Evolutionary conservation across 1,140 invertebrate genomes (phyloP).

Genomic region (Anastrepha obliqua): DNA sequence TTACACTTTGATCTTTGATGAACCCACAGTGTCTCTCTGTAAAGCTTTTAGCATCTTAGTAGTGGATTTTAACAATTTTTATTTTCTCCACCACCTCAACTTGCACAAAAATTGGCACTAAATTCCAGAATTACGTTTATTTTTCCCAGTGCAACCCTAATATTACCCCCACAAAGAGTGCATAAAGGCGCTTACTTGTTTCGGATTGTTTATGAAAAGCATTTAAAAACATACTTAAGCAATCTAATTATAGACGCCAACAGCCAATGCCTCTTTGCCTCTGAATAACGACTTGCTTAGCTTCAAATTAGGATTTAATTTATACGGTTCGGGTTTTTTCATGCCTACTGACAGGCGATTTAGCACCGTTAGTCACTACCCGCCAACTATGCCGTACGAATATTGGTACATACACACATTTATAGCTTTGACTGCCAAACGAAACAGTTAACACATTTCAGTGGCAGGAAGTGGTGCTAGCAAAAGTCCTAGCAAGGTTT

Average conservation of each 20-base stretch:
- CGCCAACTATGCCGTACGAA: not conserved
- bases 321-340: conserved; percentile 39
- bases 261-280: not conserved
- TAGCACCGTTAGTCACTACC: not conserved
- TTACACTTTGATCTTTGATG: too few relatives aligned
- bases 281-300: not conserved
- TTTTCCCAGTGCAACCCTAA: not conserved
- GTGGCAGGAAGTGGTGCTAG: not conserved
- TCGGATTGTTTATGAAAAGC: not conserved
- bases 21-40: too few relatives aligned
- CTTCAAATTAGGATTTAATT: conserved; percentile 27
- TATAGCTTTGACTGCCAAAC: conserved; percentile 12
- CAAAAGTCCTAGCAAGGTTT: not conserved
- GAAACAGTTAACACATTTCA: conserved; percentile 37
- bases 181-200: not conserved
- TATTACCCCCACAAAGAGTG: not conserved
- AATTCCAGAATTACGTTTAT: too few relatives aligned
- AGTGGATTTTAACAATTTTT: too few relatives aligned
- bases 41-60: too few relatives aligned
- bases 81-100: too few relatives aligned
- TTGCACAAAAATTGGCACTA: too few relatives aligned
- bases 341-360: conserved; percentile 32
- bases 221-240: conserved; percentile 32
- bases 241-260: conserved; percentile 26
- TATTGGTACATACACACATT: not conserved